Base-by-base conservation (phyloP, 2,797 vertebrate genomes). In the Arrhamphus sclerolepis region DNA sequence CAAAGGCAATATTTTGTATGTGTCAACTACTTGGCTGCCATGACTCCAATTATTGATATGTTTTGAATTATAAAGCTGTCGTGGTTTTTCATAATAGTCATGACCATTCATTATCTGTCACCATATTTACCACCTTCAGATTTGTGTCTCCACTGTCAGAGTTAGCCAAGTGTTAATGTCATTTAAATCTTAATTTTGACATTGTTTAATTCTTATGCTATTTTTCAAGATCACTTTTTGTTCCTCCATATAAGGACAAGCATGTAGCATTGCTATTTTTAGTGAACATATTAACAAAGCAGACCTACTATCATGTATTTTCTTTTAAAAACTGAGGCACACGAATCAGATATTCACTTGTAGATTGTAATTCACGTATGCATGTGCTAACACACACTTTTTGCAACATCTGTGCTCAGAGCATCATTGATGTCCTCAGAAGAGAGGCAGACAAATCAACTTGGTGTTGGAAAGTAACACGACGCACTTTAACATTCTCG, bases 371-470 rank as follows among this genome's bases (percentile, higher is more conserved):
- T 29, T 7, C 29, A 31, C 31, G 13, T 10, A 7, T 68, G 38
- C 52, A 24, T 59, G 48, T 21, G 6, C 66, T 70, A 44, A 62
- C 54, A 70, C 64, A 81, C 60, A 51, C 58, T 73, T 70, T n/a
- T 56, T 58, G 44, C 44, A 59, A 18, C 77, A 72, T 70, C 68
- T 79, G 80, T 65, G 59, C 72, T 40, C 53, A 66, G 57, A 62
- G 43, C 48, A 10, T 51, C 58, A 60, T 85, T 66, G 78, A 73
- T 86, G 68, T 78, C 55, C 70, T 56, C 51, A 48, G 68, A 22
- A 34, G 79, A 87, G 80, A 79, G 63, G 77, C 85, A 87, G 83
- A 89, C 80, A 81, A 90, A 87, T 89, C 76, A 59, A 49, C 84
- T 88, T 83, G 56, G 83, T 71, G 70, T 77, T 67, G 52, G 56